These are phyloP conservation scores for Dicranocentrus wangi DNA, from an alignment of 2,888 invertebrate genomes.

Conservation along the genomic window DNA sequence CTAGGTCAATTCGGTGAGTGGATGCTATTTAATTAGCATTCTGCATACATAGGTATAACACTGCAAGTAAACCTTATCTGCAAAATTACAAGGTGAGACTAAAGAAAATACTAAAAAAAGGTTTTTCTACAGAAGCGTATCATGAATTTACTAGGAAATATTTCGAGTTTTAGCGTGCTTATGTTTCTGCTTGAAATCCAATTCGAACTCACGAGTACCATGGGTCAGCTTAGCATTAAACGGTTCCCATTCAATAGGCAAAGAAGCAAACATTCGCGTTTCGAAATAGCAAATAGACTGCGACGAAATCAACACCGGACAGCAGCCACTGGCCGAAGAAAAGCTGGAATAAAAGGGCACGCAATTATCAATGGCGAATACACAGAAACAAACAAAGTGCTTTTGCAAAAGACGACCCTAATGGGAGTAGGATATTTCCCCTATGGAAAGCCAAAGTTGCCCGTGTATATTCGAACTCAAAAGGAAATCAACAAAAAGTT, in stretches of 20 bases:
- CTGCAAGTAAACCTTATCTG: too few species aligned
- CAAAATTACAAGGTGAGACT: too few species aligned
- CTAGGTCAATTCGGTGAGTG: too few species aligned
- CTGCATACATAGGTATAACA: too few species aligned
- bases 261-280: background rate
- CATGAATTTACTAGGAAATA: too few species aligned
- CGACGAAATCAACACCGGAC: background rate
- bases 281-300: too few species aligned
- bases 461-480: constrained; percentile 31
- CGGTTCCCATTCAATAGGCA: background rate
- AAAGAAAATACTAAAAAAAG: too few species aligned
- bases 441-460: constrained; percentile 30
- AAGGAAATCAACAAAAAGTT: constrained; percentile 32
- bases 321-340: background rate
- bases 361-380: constrained; percentile 50
- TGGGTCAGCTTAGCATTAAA: background rate
- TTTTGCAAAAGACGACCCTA: constrained; percentile 7
- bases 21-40: too few species aligned
- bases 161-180: background rate
- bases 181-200: background rate
- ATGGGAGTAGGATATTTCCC: constrained; percentile 34
- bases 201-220: background rate
- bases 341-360: constrained; percentile 26
- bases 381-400: constrained; percentile 37
- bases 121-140: too few species aligned